Percentiles rank a stretch among this genome's conserved stretches.
phyloP scores from a whole-genome alignment of 2,797 vertebrate species.

The Paedocypris micromegethes region DNA sequence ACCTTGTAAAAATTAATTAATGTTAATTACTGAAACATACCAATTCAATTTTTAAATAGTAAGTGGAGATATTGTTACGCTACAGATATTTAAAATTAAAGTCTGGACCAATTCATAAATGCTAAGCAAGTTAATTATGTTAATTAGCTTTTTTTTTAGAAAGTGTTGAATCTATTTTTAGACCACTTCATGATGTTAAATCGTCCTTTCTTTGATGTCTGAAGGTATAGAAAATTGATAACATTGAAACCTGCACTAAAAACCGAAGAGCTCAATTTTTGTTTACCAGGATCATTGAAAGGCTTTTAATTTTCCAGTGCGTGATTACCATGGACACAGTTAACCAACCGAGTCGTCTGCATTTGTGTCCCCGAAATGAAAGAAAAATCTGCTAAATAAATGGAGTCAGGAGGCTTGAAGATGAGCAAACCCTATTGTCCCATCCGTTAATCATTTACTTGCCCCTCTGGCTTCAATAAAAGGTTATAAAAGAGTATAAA shows the following conservation, averaged over 20 bases:
- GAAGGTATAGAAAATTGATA: slow-evolving; percentile 23
- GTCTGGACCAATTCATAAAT: too few relatives aligned
- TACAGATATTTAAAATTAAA: too few relatives aligned
- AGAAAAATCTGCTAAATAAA: slow-evolving; percentile 66
- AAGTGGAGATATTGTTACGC: too few relatives aligned
- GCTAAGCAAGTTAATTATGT: too few relatives aligned
- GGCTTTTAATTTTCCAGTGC: slow-evolving; percentile 51
- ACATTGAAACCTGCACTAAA: slow-evolving; percentile 34
- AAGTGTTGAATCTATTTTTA: neutral
- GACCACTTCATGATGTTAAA: slow-evolving; percentile 5
- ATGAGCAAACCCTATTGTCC: slow-evolving; percentile 61
- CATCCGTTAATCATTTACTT: slow-evolving; percentile 72
- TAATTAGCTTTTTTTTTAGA: neutral
- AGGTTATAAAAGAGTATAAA: slow-evolving; percentile 77
- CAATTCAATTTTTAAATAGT: too few relatives aligned
- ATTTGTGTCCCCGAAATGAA: slow-evolving; percentile 52
- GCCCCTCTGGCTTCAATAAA: slow-evolving; percentile 78
- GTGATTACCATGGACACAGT: slow-evolving; percentile 50
- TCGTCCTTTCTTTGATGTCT: slow-evolving; percentile 12
- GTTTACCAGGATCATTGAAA: slow-evolving; percentile 40
- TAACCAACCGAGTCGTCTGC: slow-evolving; percentile 60
- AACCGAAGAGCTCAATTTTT: slow-evolving; percentile 17
- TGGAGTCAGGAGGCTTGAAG: slow-evolving; percentile 65
- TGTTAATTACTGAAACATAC: too few relatives aligned
- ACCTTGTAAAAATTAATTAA: too few relatives aligned